phyloP scores from a whole-genome alignment of 2,888 invertebrate genomes.

The Apodemia hepburni region DNA sequence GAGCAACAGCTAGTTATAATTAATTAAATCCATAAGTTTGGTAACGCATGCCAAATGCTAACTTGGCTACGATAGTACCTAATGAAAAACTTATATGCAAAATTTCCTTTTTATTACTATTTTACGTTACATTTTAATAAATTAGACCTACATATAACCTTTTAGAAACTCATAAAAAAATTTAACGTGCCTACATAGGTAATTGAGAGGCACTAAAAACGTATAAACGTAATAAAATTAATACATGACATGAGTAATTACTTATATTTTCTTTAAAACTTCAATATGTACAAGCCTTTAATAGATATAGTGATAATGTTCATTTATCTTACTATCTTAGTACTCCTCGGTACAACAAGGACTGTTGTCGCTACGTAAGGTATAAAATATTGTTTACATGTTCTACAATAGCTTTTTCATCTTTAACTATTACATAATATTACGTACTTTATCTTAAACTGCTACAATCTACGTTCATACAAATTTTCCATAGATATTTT shows the following conservation, averaged over 20 bases:
- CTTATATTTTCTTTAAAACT: neutral
- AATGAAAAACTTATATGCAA: too few relatives aligned
- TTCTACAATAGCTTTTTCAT: neutral
- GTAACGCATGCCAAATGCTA: too few relatives aligned
- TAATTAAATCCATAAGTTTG: too few relatives aligned
- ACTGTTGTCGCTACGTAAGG: conserved; percentile 5
- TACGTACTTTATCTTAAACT: neutral
- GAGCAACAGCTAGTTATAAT: too few relatives aligned
- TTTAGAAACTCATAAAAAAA: too few relatives aligned
- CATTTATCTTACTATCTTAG: conserved; percentile 10
- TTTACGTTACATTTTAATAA: too few relatives aligned
- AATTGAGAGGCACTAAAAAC: too few relatives aligned
- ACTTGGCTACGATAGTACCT: too few relatives aligned
- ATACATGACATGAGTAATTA: neutral
- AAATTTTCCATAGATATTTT: neutral
- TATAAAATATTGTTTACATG: neutral
- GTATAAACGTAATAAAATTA: too few relatives aligned
- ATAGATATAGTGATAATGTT: neutral
- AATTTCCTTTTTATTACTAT: too few relatives aligned
- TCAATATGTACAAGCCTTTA: neutral
- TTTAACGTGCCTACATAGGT: too few relatives aligned
- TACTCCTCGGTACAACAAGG: conserved; percentile 1
- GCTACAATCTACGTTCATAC: neutral
- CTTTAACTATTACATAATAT: neutral
- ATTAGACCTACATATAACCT: too few relatives aligned